Conservation (phyloP, 2,113 vertebrate species). For the Cyphomyrus plagiostoma region DNA sequence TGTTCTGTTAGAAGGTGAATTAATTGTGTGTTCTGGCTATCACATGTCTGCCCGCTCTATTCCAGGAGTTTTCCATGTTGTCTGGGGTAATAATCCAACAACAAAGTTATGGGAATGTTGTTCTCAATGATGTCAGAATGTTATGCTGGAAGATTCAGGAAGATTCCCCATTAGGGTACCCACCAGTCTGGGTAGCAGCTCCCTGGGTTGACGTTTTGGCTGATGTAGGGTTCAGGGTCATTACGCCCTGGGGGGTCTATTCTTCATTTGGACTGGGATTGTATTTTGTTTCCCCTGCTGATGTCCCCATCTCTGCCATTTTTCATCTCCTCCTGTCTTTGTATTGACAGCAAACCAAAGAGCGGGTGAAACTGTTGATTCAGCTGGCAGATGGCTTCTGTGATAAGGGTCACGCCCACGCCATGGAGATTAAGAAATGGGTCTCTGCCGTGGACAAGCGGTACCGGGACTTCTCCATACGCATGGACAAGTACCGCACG, state of each 20-base stretch:
- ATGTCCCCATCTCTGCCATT: background rate
- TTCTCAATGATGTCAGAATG: background rate
- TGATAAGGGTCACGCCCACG: slow-evolving; percentile 95
- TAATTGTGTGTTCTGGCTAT: background rate
- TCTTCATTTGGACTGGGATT: background rate
- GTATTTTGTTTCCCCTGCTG: background rate
- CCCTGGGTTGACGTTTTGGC: background rate
- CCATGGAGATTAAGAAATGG: slow-evolving; percentile 96
- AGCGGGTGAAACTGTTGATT: slow-evolving; percentile 97
- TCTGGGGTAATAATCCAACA: background rate
- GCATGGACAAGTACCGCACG: slow-evolving; percentile 97
- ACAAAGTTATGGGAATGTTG: background rate
- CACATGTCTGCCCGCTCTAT: background rate
- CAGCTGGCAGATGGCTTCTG: slow-evolving; percentile 98
- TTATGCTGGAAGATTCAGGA: background rate
- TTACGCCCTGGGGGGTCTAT: background rate
- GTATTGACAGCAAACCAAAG: slow-evolving; percentile 89
- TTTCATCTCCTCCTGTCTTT: slow-evolving; percentile 28
- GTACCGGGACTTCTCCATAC: slow-evolving; percentile 95
- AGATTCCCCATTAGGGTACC: background rate
- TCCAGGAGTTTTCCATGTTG: background rate
- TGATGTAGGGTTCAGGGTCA: background rate
- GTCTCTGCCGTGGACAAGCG: slow-evolving; percentile 95
- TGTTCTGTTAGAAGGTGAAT: background rate
- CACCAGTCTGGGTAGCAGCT: background rate